A percentile compares a stretch with the other conserved stretches of the same genome.
These are phyloP conservation scores for Meiosimyza decipiens DNA, from an alignment of 2,888 invertebrate species.

Conservation along the genomic window DNA sequence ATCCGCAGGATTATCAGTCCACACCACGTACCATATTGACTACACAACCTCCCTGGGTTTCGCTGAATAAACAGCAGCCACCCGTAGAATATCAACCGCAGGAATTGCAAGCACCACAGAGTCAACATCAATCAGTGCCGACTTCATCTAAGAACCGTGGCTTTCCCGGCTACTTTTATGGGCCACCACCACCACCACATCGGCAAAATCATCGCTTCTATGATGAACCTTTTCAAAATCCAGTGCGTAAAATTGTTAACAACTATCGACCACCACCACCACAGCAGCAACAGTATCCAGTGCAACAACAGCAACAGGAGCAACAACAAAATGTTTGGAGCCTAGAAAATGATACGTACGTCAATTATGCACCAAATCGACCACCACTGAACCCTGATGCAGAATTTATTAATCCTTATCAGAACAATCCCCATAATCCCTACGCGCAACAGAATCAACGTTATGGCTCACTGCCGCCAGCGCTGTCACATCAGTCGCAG, in stretches of 20 bases:
- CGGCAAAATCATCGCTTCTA: constrained; percentile 57
- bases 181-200: constrained; percentile 43
- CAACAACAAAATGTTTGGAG: constrained; percentile 66
- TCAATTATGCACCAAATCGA: constrained; percentile 74
- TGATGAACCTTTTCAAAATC: constrained; percentile 53
- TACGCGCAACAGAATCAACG: constrained; percentile 64
- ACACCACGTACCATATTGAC: constrained; percentile 74
- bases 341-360: constrained; percentile 72
- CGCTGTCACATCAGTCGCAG: constrained; percentile 51
- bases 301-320: constrained; percentile 45
- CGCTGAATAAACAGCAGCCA: constrained; percentile 55
- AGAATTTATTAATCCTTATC: constrained; percentile 70
- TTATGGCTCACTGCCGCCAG: constrained; percentile 60
- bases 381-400: constrained; percentile 75
- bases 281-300: constrained; percentile 40
- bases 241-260: constrained; percentile 49
- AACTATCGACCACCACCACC: constrained; percentile 45
- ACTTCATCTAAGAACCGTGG: constrained; percentile 50
- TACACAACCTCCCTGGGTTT: constrained; percentile 52
- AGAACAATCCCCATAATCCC: constrained; percentile 43
- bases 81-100: constrained; percentile 49
- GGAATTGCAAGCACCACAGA: constrained; percentile 42
- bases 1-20: constrained; percentile 68
- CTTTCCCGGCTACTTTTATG: constrained; percentile 57
- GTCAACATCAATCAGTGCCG: constrained; percentile 31